These are phyloP conservation scores for Bombus huntii DNA, from an alignment of 1,140 invertebrate genomes.

Conservation along the genomic window DNA sequence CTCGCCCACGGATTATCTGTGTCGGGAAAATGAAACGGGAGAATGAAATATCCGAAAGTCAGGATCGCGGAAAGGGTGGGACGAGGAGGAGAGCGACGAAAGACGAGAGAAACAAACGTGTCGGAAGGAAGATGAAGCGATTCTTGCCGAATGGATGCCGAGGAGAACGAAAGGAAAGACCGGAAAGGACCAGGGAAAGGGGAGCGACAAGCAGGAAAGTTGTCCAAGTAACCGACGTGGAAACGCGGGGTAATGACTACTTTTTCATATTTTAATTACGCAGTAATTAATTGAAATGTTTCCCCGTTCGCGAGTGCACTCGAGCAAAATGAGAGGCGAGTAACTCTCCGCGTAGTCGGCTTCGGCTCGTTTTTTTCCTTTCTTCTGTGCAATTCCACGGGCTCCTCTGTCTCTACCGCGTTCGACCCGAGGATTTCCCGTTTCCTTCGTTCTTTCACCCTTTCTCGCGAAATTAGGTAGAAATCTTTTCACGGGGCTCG, in stretches of 20 bases:
- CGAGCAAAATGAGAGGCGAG: constrained; percentile 69
- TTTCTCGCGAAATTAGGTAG: constrained; percentile 56
- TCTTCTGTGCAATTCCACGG: background rate
- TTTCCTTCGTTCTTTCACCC: constrained; percentile 32
- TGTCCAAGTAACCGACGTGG: constrained; percentile 68
- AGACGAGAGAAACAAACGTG: background rate
- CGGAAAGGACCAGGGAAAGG: background rate
- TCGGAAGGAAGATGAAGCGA: constrained; percentile 22
- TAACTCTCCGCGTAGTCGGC: constrained; percentile 34
- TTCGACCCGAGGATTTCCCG: constrained; percentile 20
- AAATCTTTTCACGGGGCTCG: constrained; percentile 38
- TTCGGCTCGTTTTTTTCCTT: constrained; percentile 39
- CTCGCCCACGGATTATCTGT: constrained; percentile 44
- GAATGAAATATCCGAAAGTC: constrained; percentile 42
- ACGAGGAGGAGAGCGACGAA: background rate
- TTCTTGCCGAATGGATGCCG: constrained; percentile 26
- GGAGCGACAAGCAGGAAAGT: constrained; percentile 43
- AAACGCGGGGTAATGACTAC: constrained; percentile 74
- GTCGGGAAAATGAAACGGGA: constrained; percentile 43
- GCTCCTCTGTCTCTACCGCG: constrained; percentile 8
- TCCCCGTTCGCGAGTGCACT: constrained; percentile 60
- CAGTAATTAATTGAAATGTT: constrained; percentile 77
- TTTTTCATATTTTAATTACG: constrained; percentile 77
- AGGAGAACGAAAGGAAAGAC: constrained; percentile 35
- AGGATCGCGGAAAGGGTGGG: background rate